These are phyloP conservation scores for Troides oblongomaculatus DNA, from an alignment of 2,888 invertebrate species.

Conservation along the genomic window DNA sequence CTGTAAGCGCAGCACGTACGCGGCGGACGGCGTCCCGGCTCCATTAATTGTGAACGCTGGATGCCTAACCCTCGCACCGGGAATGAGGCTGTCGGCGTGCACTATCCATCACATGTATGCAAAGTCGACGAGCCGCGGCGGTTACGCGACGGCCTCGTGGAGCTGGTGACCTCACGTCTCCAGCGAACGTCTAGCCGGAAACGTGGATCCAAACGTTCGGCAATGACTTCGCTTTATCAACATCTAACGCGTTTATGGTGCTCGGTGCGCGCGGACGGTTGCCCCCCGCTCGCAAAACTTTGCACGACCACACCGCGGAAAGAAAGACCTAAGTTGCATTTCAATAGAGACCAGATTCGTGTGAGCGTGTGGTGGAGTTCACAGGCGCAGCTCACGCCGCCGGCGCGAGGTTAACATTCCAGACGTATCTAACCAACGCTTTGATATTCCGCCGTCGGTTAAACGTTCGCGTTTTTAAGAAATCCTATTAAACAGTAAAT, in stretches of 20 bases:
- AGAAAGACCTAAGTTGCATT: not conserved
- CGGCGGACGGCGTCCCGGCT: slow-evolving; percentile 7
- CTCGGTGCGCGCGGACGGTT: slow-evolving; percentile 47
- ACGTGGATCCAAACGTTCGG: slow-evolving; percentile 55
- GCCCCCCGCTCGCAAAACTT: slow-evolving; percentile 31
- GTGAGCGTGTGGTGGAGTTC: slow-evolving; percentile 7
- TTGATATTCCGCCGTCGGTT: slow-evolving; percentile 61
- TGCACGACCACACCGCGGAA: not conserved
- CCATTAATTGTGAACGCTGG: slow-evolving; percentile 22
- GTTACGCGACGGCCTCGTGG: slow-evolving; percentile 38
- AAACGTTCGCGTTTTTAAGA: not conserved
- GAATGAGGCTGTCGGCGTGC: not conserved
- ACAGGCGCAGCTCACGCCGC: slow-evolving; percentile 29
- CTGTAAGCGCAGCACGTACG: slow-evolving; percentile 25
- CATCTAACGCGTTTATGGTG: slow-evolving; percentile 61
- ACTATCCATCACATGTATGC: slow-evolving; percentile 1
- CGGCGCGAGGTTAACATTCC: slow-evolving; percentile 35
- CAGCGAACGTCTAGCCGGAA: slow-evolving; percentile 58
- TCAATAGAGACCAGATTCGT: slow-evolving; percentile 30
- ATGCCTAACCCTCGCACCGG: slow-evolving; percentile 2
- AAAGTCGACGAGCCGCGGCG: slow-evolving; percentile 26
- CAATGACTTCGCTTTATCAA: slow-evolving; percentile 69
- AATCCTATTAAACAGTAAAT: slow-evolving; percentile 3
- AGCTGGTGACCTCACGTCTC: slow-evolving; percentile 44
- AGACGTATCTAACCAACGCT: slow-evolving; percentile 53